Conservation (phyloP, 2,797 vertebrate species). For the Prunella strophiata region DNA sequence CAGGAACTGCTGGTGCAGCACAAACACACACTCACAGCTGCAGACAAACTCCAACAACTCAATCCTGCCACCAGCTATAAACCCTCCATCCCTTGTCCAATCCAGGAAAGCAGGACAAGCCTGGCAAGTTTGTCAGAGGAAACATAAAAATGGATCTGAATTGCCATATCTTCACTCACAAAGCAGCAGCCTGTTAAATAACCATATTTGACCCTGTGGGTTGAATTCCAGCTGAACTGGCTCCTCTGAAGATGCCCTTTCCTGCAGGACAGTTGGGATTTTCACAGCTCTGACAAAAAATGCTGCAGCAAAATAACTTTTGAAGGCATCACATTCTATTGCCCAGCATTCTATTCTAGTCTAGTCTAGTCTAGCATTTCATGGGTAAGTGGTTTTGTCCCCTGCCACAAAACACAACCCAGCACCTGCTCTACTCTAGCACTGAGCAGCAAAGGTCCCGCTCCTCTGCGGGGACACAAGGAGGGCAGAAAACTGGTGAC, state of each 20-base stretch:
- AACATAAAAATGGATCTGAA: background rate
- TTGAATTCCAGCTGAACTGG: background rate
- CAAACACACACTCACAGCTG: slow-evolving; percentile 26
- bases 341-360: background rate
- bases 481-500: background rate
- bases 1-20: slow-evolving; percentile 56
- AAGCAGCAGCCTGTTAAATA: background rate
- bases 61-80: background rate
- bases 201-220: background rate
- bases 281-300: background rate
- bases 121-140: background rate
- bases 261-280: background rate
- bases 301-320: background rate
- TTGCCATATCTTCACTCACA: background rate
- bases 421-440: background rate
- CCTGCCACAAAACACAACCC: background rate
- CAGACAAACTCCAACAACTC: background rate
- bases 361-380: background rate
- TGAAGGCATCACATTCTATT: background rate
- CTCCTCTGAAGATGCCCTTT: background rate
- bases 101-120: background rate
- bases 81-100: background rate
- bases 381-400: background rate
- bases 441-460: background rate
- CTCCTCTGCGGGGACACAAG: background rate